These are phyloP conservation scores for Phallusia fumigata DNA, from an alignment of 23 tunicate genomes.

Conservation along the genomic window DNA sequence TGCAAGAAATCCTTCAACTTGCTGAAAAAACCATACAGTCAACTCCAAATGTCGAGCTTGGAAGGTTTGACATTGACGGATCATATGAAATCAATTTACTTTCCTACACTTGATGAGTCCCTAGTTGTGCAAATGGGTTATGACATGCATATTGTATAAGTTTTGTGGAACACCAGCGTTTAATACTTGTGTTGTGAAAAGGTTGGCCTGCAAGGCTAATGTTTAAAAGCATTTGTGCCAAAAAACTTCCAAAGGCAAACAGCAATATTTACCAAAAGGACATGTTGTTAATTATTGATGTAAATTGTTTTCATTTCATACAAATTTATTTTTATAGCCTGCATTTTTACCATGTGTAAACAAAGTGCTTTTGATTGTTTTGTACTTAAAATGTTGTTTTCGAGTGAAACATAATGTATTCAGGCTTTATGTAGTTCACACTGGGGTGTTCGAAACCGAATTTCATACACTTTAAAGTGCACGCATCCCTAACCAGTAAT, in stretches of 20 bases:
- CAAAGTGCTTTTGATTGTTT: not conserved
- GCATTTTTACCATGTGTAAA: no score
- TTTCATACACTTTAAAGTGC: no score
- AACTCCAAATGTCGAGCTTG: slow-evolving; percentile 43
- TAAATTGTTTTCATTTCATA: no score
- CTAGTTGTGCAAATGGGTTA: not conserved
- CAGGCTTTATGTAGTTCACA: not conserved
- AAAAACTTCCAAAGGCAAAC: no score
- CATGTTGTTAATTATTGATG: no score
- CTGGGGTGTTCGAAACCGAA: no score
- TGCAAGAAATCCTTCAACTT: slow-evolving; percentile 50
- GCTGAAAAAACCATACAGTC: slow-evolving; percentile 31
- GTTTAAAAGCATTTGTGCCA: no score
- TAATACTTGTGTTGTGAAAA: not conserved
- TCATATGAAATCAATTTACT: slow-evolving; percentile 83
- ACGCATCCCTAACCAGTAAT: no score
- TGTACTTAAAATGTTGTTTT: not conserved
- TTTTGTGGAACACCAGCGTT: not conserved
- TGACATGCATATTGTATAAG: not conserved
- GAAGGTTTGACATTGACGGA: slow-evolving; percentile 87
- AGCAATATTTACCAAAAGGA: no score
- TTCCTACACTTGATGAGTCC: slow-evolving; percentile 30
- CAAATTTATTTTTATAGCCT: no score
- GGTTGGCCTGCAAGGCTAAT: no score
- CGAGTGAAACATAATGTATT: not conserved